phyloP scores from a whole-genome alignment of 2,888 invertebrate genomes.

The Pycnomerus fuliginosus region DNA sequence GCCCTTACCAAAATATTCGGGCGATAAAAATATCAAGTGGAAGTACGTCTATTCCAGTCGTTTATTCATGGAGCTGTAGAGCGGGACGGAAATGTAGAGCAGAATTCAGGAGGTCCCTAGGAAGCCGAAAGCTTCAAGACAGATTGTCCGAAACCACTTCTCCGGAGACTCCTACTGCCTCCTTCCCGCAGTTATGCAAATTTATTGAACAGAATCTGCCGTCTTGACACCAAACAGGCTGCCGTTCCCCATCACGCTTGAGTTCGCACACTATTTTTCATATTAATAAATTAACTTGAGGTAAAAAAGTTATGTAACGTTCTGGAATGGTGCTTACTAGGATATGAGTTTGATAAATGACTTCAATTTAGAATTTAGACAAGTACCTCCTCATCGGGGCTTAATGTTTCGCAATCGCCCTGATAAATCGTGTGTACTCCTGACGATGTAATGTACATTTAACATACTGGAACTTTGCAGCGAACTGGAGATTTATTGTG shows the following conservation, averaged over 20 bases:
- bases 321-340: no score
- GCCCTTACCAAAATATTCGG: conserved; percentile 31
- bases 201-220: conserved; percentile 33
- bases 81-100: conserved; percentile 29
- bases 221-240: conserved; percentile 9
- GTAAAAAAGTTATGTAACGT: no score
- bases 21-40: conserved; percentile 28
- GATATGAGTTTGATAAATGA: no score
- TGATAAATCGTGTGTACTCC: conserved; percentile 10
- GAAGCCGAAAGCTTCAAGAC: conserved; percentile 25
- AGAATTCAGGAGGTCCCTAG: conserved; percentile 31
- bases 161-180: conserved; percentile 30
- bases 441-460: conserved; percentile 15
- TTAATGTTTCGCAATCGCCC: conserved; percentile 6
- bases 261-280: no score
- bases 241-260: not conserved
- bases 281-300: no score
- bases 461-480: conserved; percentile 16
- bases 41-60: conserved; percentile 24
- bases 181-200: conserved; percentile 36
- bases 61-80: conserved; percentile 26
- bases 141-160: conserved; percentile 38
- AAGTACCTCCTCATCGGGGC: no score
- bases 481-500: conserved; percentile 15
- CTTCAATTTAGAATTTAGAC: no score